Percentiles rank a stretch among this genome's conserved stretches.
Evolutionary conservation across 2,888 invertebrate species (phyloP).

Genomic region (Perithous albicinctus): DNA sequence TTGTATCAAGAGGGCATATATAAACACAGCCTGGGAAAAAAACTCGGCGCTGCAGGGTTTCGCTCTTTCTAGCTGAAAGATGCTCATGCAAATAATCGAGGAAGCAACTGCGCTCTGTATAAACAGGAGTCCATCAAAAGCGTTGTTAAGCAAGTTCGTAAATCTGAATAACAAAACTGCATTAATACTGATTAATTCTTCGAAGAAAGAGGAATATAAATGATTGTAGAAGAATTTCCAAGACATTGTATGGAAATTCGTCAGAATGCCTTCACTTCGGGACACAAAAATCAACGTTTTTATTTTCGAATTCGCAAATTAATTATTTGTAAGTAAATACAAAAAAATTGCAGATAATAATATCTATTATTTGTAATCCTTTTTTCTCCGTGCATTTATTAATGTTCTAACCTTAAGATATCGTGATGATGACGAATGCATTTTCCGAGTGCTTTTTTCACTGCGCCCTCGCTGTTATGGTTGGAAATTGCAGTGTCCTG

Average conservation of each 20-base stretch:
- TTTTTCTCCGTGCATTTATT: too few species aligned
- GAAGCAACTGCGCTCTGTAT: constrained; percentile 18
- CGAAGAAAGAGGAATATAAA: too few species aligned
- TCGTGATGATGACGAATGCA: constrained; percentile 8
- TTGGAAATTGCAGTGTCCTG: neutral
- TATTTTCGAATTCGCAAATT: too few species aligned
- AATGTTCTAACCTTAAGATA: constrained; percentile 2
- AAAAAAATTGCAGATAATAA: too few species aligned
- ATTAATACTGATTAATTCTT: neutral
- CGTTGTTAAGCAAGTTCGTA: constrained; percentile 28
- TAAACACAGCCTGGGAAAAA: constrained; percentile 3
- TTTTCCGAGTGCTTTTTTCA: neutral
- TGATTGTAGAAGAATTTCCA: too few species aligned
- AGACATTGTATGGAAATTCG: too few species aligned
- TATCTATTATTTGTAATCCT: too few species aligned
- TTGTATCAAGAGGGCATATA: constrained; percentile 34
- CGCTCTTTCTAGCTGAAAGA: constrained; percentile 8
- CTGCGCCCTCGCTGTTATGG: neutral
- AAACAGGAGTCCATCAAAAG: constrained; percentile 28
- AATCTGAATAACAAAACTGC: constrained; percentile 13
- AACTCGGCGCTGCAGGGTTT: constrained; percentile 12
- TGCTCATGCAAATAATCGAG: neutral
- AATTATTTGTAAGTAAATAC: too few species aligned
- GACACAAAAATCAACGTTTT: too few species aligned
- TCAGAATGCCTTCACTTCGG: too few species aligned